Base-by-base conservation (phyloP, 2,888 invertebrate genomes). In the Melikaiella ostensackeni region DNA sequence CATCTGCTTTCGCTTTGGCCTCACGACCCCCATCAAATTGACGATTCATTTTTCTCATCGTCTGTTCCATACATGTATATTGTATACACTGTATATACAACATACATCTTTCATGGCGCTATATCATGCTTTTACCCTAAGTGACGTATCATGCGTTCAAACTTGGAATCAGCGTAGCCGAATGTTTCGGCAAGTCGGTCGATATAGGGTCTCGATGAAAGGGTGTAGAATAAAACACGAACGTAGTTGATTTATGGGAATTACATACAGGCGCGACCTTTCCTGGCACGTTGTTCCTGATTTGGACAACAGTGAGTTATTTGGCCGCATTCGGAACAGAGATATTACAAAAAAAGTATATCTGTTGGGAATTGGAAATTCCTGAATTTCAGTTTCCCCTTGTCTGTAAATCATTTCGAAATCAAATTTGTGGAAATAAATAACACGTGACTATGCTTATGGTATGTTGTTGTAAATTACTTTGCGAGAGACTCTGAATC, bases 271-370 rank as follows among this genome's bases (percentile, higher is more conserved):
- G n/a, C 50, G n/a, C 50, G 50, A n/a, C 50, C 50, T 50, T n/a
- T 50, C 2, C n/a, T n/a, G 50, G 50, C n/a, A n/a, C 50, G 50
- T 50, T 50, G 50, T 50, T 50, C 50, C 50, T 50, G 50, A 50
- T 50, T 50, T 50, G 50, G n/a, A 50, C n/a, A 50, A 50, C 50
- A 8, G n/a, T 50, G 50, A 50, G n/a, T 50, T 50, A 50, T 50
- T n/a, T 50, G n/a, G 50, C n/a, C n/a, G 50, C n/a, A 50, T 50
- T 50, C n/a, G 50, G 50, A 50, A 50, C 50, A 50, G 50, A 50
- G 50, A n/a, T n/a, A 50, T 50, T n/a, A 50, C n/a, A 50, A 50
- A n/a, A 50, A 50, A 50, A 38, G 9, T 11, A 50, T 50, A 50
- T n/a, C 50, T 50, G 50, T 8, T n/a, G 50, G n/a, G 0, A n/a